Evolutionary conservation across 2,888 invertebrate genomes (phyloP), one percentile per base, ranked within the genome.

Genomic region (Selenia dentaria): DNA sequence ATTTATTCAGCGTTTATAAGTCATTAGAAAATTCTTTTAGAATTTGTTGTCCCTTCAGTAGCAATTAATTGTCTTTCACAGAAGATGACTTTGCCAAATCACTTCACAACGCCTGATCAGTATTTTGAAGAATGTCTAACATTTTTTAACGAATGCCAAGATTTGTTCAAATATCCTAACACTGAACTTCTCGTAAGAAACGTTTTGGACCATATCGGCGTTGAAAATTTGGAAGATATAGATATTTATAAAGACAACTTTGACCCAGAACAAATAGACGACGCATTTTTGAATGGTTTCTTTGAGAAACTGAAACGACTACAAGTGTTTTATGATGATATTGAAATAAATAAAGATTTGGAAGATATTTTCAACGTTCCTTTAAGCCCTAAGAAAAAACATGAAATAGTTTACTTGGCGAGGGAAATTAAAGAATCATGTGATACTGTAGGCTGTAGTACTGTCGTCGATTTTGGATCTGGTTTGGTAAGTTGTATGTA

Each of bases 401-500:
- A 96, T 55, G 96, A 96, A 84, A 94, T 96, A 31, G 59, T 90
- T 6, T 81, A 91, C 57, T 75, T 96, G 33, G 92, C 94, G 1
- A 79, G 91, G 20, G 79, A 93, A 57, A 87, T 94, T 11, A 76
- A 90, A 42, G 60, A 76, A 11, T 61, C 92, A 32, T 94, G 93
- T 60, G 59, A 67, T n/a, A 57, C 78, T 16, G 66, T 73, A 4
- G 70, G 79, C 4, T 90, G 93, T 43, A 73, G 90, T 33, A 77
- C 91, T 1, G 81, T 96, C 11, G 88, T 96, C 0, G 96, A 96
- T 76, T 90, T 96, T 61, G 96, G 96, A 8, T 93, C 94, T 9
- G 96, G 96, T 3, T 80, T 96, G 86, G 95, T 95, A 87, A 92
- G 92, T 41, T n/a, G n/a, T n/a, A n/a, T n/a, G n/a, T n/a, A n/a